Percentiles rank a stretch among this genome's conserved stretches.
Evolutionary conservation across 2,888 invertebrate genomes (phyloP).

Genomic region (Xanthia icteritia): DNA sequence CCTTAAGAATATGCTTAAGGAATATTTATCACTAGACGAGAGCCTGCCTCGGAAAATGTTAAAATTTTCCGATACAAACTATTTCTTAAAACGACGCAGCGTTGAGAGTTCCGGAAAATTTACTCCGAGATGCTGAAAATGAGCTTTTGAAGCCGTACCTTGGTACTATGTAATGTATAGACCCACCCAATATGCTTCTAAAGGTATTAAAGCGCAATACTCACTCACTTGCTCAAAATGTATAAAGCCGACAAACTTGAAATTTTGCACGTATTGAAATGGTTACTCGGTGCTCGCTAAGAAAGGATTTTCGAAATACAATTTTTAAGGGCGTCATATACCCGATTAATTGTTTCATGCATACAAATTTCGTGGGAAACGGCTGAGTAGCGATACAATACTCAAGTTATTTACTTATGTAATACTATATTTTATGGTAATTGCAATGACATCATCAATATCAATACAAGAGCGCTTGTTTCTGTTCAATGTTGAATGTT

Average conservation of each 20-base stretch:
- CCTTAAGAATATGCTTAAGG: background rate
- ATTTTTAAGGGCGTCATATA: background rate
- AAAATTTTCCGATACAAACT: conserved; percentile 13
- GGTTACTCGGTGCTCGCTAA: background rate
- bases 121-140: conserved; percentile 15
- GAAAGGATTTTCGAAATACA: background rate
- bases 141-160: conserved; percentile 12
- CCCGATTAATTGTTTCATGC: background rate
- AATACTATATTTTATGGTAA: conserved; percentile 43
- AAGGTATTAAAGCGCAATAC: conserved; percentile 28
- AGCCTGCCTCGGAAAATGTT: background rate
- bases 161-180: background rate
- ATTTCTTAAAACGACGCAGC: conserved; percentile 30
- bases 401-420: conserved; percentile 13
- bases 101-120: conserved; percentile 2
- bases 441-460: conserved; percentile 37
- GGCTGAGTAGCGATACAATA: conserved; percentile 7
- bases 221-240: background rate
- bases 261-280: conserved; percentile 8
- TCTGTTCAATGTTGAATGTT: conserved; percentile 53
- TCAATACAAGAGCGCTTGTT: conserved; percentile 45
- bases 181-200: conserved; percentile 1
- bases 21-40: conserved; percentile 4
- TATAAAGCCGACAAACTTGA: conserved; percentile 8
- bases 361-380: background rate